These are phyloP conservation scores for Meteorus colon DNA, from an alignment of 2,888 invertebrate species.

Conservation along the genomic window DNA sequence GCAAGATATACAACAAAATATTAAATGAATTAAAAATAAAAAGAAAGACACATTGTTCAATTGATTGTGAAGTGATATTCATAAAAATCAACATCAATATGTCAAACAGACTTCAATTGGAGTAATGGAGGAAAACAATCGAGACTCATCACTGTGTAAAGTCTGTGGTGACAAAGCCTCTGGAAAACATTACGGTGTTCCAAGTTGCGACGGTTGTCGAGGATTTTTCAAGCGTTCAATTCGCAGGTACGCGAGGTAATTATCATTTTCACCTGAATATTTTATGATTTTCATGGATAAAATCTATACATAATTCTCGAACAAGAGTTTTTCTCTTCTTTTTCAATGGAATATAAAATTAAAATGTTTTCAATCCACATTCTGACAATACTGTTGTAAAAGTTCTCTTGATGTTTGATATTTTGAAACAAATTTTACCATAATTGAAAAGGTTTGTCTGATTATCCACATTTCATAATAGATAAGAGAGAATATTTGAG, in stretches of 20 bases:
- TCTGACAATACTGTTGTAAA: too few relatives aligned
- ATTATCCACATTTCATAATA: too few relatives aligned
- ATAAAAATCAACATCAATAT: background rate
- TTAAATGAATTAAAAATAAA: slow-evolving; percentile 18
- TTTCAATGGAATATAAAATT: too few relatives aligned
- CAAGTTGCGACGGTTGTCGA: slow-evolving; percentile 91
- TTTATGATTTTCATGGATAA: too few relatives aligned
- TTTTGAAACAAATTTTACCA: too few relatives aligned
- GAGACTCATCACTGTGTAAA: slow-evolving; percentile 80
- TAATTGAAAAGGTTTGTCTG: too few relatives aligned
- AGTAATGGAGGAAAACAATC: slow-evolving; percentile 69
- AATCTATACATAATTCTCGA: too few relatives aligned
- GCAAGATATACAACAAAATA: background rate
- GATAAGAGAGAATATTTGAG: too few relatives aligned
- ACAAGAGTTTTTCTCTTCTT: too few relatives aligned
- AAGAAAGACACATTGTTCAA: background rate
- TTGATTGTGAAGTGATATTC: background rate
- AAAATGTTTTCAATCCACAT: too few relatives aligned
- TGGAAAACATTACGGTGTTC: slow-evolving; percentile 93
- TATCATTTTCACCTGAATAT: slow-evolving; percentile 16
- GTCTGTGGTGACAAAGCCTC: slow-evolving; percentile 92
- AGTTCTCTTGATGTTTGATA: too few relatives aligned
- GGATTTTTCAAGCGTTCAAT: slow-evolving; percentile 97
- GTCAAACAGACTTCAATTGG: background rate
- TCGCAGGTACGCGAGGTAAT: slow-evolving; percentile 79